Conservation (phyloP, 2,888 invertebrate genomes). For the Itoplectis maculator region DNA sequence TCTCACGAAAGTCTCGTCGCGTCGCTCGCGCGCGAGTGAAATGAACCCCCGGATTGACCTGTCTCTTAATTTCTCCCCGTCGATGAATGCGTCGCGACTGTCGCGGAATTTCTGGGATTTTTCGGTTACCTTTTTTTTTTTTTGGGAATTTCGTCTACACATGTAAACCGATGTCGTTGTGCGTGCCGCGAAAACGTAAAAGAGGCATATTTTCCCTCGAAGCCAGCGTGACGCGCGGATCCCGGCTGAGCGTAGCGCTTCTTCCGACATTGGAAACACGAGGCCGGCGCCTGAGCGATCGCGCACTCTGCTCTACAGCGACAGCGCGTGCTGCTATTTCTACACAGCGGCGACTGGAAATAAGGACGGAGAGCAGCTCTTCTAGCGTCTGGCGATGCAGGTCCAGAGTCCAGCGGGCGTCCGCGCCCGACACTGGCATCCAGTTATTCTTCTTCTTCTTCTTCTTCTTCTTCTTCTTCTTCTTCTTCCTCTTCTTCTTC, state of each 20-base stretch:
- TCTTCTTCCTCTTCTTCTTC: slow-evolving; percentile 1
- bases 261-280: slow-evolving; percentile 50
- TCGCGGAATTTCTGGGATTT: background rate
- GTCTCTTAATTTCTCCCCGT: background rate
- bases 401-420: slow-evolving; percentile 39
- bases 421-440: slow-evolving; percentile 63
- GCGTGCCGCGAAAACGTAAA: background rate
- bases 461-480: slow-evolving; percentile 24
- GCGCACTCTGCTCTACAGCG: slow-evolving; percentile 39
- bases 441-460: slow-evolving; percentile 57
- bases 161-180: background rate
- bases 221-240: slow-evolving; percentile 9
- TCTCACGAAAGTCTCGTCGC: slow-evolving; percentile 59
- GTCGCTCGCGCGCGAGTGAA: background rate
- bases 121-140: too few relatives aligned
- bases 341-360: slow-evolving; percentile 31
- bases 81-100: slow-evolving; percentile 36
- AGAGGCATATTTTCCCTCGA: background rate
- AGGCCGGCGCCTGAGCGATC: slow-evolving; percentile 57
- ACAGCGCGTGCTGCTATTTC: slow-evolving; percentile 58
- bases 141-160: background rate
- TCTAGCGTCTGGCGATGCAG: slow-evolving; percentile 9
- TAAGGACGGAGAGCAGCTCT: slow-evolving; percentile 2
- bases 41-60: slow-evolving; percentile 1
- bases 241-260: slow-evolving; percentile 27